These are phyloP conservation scores for Ochropleura leucogaster DNA, from an alignment of 2,888 invertebrate species.

Conservation along the genomic window DNA sequence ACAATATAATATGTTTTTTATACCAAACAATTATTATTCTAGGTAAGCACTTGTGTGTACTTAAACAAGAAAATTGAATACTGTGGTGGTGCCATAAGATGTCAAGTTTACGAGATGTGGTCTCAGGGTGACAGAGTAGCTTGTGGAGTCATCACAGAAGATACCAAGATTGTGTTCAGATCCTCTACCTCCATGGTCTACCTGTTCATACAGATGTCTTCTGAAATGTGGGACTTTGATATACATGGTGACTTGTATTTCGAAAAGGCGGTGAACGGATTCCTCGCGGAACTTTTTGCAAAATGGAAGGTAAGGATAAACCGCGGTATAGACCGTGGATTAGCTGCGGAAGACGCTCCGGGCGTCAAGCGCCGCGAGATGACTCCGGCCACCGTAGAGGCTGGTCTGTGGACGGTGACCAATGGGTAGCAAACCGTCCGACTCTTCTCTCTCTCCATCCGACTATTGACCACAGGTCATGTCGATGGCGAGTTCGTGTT, in stretches of 20 bases:
- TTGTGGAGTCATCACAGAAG: conserved; percentile 98
- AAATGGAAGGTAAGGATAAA: conserved; percentile 95
- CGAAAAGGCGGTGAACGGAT: conserved; percentile 99
- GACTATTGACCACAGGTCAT: no score
- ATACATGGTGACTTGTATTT: conserved; percentile 99
- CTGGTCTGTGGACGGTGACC: no score
- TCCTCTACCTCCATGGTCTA: conserved; percentile 99
- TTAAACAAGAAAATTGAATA: conserved; percentile 98
- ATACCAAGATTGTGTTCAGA: conserved; percentile 99
- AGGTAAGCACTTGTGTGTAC: conserved; percentile 98
- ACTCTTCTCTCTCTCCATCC: no score
- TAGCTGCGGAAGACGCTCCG: no score
- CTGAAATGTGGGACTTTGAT: conserved; percentile 99
- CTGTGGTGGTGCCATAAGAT: conserved; percentile 95
- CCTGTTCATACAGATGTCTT: conserved; percentile 99
- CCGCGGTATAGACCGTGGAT: no score
- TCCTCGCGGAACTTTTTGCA: conserved; percentile 98
- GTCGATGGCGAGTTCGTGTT: no score
- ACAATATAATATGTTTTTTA: not conserved
- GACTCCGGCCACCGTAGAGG: no score
- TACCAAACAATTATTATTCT: conserved; percentile 18
- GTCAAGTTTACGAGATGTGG: conserved; percentile 99
- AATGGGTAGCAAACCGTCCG: no score
- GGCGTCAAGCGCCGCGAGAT: no score
- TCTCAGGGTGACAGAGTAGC: conserved; percentile 98